These are phyloP conservation scores for Bergia puertoricense DNA, from an alignment of 92 coral and sea anemone species.

Conservation along the genomic window DNA sequence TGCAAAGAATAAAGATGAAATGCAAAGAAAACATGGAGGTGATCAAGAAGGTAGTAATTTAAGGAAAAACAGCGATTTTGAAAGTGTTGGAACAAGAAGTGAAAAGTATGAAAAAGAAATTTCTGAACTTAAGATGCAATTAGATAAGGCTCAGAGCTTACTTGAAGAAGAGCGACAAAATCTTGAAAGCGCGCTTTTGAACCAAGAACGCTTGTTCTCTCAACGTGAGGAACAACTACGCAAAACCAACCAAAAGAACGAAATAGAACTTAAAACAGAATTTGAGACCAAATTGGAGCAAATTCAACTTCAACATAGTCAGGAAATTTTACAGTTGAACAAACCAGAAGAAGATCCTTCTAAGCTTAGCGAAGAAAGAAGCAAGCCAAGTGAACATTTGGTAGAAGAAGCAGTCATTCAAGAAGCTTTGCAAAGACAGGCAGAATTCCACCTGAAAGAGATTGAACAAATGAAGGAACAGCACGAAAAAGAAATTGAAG, in stretches of 20 bases:
- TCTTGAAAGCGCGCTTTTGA: conserved; percentile 10
- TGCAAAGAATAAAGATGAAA: background rate
- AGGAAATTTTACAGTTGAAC: conserved; percentile 21
- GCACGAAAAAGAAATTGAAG: conserved; percentile 72
- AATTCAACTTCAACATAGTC: conserved; percentile 13
- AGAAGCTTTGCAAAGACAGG: conserved; percentile 40
- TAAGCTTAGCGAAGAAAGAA: conserved; percentile 57
- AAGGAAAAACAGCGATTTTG: conserved; percentile 52
- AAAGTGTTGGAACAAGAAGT: conserved; percentile 28
- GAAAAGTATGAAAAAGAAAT: conserved; percentile 44
- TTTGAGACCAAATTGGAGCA: conserved; percentile 17
- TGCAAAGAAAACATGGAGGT: background rate
- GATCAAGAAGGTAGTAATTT: background rate
- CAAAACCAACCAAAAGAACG: background rate
- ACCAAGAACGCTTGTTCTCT: conserved; percentile 17
- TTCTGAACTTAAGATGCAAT: conserved; percentile 44
- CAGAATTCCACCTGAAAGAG: conserved; percentile 48
- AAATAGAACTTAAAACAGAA: background rate
- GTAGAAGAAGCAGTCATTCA: conserved; percentile 56
- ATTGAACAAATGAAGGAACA: conserved; percentile 67
- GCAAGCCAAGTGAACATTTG: conserved; percentile 45
- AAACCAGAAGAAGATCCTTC: conserved; percentile 56
- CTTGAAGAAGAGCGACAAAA: conserved; percentile 55
- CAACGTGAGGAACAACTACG: background rate
- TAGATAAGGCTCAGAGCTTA: conserved; percentile 48